Percentiles rank a stretch among this genome's conserved stretches.
Conservation (phyloP, 2,797 vertebrate species). For the Mallotus villosus region DNA sequence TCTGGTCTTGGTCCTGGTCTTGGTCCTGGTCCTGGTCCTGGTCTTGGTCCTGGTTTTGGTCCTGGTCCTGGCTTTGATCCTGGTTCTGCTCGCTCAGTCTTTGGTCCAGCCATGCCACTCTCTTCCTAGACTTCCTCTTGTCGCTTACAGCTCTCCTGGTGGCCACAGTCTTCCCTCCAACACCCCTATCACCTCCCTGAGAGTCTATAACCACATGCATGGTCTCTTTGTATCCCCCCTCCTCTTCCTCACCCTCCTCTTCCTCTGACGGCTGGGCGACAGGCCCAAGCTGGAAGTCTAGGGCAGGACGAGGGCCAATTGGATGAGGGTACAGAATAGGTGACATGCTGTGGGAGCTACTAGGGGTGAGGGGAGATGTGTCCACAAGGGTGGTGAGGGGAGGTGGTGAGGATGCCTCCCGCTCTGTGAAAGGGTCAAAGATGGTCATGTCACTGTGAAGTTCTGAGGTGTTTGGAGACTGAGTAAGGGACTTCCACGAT, state of each 20-base stretch:
- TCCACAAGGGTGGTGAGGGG: conserved; percentile 61
- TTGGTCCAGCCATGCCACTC: conserved; percentile 6
- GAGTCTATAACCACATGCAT: not conserved
- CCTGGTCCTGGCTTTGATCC: not conserved
- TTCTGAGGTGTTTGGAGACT: not conserved
- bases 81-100: conserved; percentile 20
- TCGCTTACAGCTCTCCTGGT: not conserved
- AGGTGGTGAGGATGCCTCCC: conserved; percentile 46
- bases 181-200: not conserved
- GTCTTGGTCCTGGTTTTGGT: not conserved
- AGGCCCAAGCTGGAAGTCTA: conserved; percentile 63
- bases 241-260: conserved; percentile 2
- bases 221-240: not conserved
- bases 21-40: not conserved
- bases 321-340: conserved; percentile 70
- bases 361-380: conserved; percentile 57
- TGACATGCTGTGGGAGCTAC: conserved; percentile 61
- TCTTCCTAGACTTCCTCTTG: conserved; percentile 8
- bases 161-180: not conserved
- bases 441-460: not conserved
- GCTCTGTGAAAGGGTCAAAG: conserved; percentile 28
- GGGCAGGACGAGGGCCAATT: conserved; percentile 63
- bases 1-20: not conserved
- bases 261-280: conserved; percentile 6
- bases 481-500: not conserved